These are phyloP conservation scores for rabbit (Oryctolagus cuniculus) DNA, from an alignment of 2,113 vertebrate species.

Conservation along the genomic window mOryCun1.1 NC_091453.1:121476001-121476500, in stretches of 20 bases:
- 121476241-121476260: constrained; percentile 30
- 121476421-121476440: not conserved
- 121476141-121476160: constrained; percentile 48
- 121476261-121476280: constrained; percentile 50
- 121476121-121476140: constrained; percentile 41
- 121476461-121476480: not conserved
- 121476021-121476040: constrained; percentile 45
- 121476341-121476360: not conserved
- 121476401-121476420: not conserved
- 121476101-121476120: constrained; percentile 66
- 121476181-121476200: constrained; percentile 52
- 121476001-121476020: constrained; percentile 49
- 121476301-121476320: constrained; percentile 46
- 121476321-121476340: constrained; percentile 7
- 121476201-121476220: constrained; percentile 61
- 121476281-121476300: not conserved
- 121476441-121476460: not conserved
- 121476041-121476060: constrained; percentile 53
- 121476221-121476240: constrained; percentile 66
- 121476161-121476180: constrained; percentile 49
- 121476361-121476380: constrained; percentile 24
- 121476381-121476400: constrained; percentile 20
- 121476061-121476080: constrained; percentile 55
- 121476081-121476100: constrained; percentile 50
- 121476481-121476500: not conserved